Base-by-base conservation (phyloP, 2,113 vertebrate genomes). In the Tauraco erythrolophus region DNA sequence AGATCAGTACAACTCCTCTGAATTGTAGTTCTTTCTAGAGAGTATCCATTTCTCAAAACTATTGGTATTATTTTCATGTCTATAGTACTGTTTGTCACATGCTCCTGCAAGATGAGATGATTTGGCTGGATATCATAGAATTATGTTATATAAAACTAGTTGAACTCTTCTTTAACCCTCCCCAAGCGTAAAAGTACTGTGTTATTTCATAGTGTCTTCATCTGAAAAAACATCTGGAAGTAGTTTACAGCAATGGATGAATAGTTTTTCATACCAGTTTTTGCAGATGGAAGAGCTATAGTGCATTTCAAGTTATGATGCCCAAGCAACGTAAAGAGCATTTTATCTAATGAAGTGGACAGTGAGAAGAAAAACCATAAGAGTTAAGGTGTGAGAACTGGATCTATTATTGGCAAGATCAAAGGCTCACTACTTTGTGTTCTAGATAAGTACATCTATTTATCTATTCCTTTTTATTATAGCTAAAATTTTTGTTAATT, bases 311-410 rank as follows among this genome's bases (percentile, higher is more conserved):
- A 50, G 27, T 35, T 60, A 31, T 9, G 25, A 62, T 68, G n/a
- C 27, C 7, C 15, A 57, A 57, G 23, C 4, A 11, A 6, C 10
- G 2, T 43, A 22, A 66, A 19, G 9, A 39, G 35, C 5, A 7
- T 72, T 68, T 89, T n/a, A 22, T 19, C n/a, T 71, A 46, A 35
- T 82, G 35, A 62, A 82, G 16, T 21, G 72, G 43, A 25, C 9
- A 68, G 43, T 1, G 1, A 71, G 54, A 35, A 9, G 16, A 25
- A 60, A 61, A 35, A 11, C 2, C 6, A 11, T 0, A 2, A 8
- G 33, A 79, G 12, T 16, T 79, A 12, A 27, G 21, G 23, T 48
- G 54, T n/a, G 22, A 19, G 11, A 66, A 58, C 8, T 30, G 23
- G 33, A 7, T 76, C 33, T 86, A 1, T 62, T 66, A 39, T 14